phyloP scores from a whole-genome alignment of 2,888 invertebrate genomes.

The Agrochola lota region DNA sequence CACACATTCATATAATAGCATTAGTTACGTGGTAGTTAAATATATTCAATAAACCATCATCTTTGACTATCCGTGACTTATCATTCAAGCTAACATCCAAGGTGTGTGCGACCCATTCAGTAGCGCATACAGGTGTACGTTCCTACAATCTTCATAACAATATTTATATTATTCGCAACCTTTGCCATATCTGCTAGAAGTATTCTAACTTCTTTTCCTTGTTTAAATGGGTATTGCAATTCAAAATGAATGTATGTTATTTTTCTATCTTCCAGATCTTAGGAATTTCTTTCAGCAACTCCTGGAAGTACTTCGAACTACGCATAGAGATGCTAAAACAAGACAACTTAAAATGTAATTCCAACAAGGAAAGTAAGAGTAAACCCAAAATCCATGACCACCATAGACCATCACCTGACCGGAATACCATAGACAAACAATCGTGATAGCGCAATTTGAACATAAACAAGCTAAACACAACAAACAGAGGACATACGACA shows the following conservation, averaged over 20 bases:
- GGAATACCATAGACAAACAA: conserved; percentile 57
- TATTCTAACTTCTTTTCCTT: not conserved
- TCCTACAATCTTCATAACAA: not conserved
- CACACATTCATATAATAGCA: no score
- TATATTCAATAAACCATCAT: no score
- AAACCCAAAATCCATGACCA: not conserved
- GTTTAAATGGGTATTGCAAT: not conserved
- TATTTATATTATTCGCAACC: not conserved
- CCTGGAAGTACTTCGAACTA: not conserved
- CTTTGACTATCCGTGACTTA: no score
- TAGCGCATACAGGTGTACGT: no score
- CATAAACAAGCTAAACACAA: conserved; percentile 57
- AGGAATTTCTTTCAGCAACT: not conserved
- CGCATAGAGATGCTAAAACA: not conserved
- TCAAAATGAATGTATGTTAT: not conserved
- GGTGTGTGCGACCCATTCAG: no score
- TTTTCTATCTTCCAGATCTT: not conserved
- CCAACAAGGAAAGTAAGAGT: conserved; percentile 14
- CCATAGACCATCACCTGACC: conserved; percentile 58
- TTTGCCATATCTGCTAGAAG: not conserved
- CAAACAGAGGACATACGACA: conserved; percentile 80
- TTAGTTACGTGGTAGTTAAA: no score
- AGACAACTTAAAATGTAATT: not conserved
- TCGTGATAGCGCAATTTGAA: conserved; percentile 75
- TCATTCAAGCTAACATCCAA: no score